Percentiles rank a stretch among this genome's conserved stretches.
phyloP scores from a whole-genome alignment of 2,888 invertebrate species.

The Lutraria lutraria region DNA sequence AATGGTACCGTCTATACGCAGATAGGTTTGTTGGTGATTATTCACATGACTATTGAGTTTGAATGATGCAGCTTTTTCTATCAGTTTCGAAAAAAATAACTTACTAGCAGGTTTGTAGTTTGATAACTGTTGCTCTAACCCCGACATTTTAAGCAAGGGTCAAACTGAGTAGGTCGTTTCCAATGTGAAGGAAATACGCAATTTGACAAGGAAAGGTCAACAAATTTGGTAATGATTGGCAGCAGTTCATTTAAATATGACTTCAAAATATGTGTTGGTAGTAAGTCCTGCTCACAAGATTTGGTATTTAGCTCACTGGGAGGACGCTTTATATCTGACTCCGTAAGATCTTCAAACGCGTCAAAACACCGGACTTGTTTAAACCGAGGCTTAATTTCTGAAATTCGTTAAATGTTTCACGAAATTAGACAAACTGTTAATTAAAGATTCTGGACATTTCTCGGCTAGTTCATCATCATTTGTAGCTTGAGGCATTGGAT shows the following conservation, averaged over 20 bases:
- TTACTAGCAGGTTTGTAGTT: slow-evolving; percentile 55
- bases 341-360: slow-evolving; percentile 27
- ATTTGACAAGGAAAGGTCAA: slow-evolving; percentile 32
- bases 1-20: slow-evolving; percentile 57
- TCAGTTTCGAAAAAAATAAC: slow-evolving; percentile 57
- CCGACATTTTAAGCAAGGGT: no score
- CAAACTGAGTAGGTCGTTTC: slow-evolving; percentile 48
- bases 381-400: slow-evolving; percentile 9
- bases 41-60: slow-evolving; percentile 43
- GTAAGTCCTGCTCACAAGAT: slow-evolving; percentile 45
- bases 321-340: slow-evolving; percentile 26
- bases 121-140: slow-evolving; percentile 27
- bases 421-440: slow-evolving; percentile 27
- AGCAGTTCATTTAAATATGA: slow-evolving; percentile 35
- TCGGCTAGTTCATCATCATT: slow-evolving; percentile 30
- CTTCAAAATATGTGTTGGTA: slow-evolving; percentile 44
- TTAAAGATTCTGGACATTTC: slow-evolving; percentile 44
- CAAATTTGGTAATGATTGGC: slow-evolving; percentile 43
- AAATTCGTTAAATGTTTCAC: slow-evolving; percentile 29
- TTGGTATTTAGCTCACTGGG: slow-evolving; percentile 37
- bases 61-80: slow-evolving; percentile 56
- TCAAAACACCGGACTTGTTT: slow-evolving; percentile 33
- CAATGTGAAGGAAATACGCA: slow-evolving; percentile 46
- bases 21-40: slow-evolving; percentile 50
- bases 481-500: background rate